Evolutionary conservation across 2,113 vertebrate species (phyloP).

Genomic region (Muscicapa adusta): DNA sequence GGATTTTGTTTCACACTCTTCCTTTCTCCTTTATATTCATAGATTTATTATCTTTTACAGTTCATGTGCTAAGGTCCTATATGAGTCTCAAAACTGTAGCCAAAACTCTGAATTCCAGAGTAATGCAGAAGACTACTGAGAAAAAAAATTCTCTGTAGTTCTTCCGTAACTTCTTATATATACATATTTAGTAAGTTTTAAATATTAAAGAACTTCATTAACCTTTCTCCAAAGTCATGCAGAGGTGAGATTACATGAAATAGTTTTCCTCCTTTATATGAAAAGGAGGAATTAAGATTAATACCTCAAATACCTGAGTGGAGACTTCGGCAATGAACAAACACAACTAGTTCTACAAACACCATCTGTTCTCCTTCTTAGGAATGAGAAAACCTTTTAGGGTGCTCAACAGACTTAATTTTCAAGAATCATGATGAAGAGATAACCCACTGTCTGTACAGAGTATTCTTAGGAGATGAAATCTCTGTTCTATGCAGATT

Average conservation of each 20-base stretch:
- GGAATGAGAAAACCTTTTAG: background rate
- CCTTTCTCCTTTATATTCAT: background rate
- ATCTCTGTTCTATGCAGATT: background rate
- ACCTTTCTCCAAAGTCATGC: background rate
- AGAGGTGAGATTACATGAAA: background rate
- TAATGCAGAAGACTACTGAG: background rate
- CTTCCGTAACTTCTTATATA: background rate
- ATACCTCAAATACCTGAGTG: background rate
- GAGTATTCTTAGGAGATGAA: background rate
- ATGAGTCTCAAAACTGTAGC: conserved; percentile 1
- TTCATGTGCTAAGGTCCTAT: conserved; percentile 33
- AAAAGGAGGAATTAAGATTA: background rate
- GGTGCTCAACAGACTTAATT: background rate
- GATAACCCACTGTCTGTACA: background rate
- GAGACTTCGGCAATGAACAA: background rate
- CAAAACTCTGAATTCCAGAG: conserved; percentile 3
- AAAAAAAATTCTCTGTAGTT: conserved; percentile 30
- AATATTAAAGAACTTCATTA: conserved; percentile 20
- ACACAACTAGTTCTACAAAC: background rate
- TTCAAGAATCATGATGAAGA: background rate
- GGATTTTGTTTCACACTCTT: background rate
- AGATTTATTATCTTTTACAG: conserved; percentile 55
- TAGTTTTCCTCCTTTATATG: background rate
- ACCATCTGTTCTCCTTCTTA: background rate
- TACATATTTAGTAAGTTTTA: background rate